These are phyloP conservation scores for Urocynchramus pylzowi DNA, from an alignment of 2,113 vertebrate species.

Conservation along the genomic window DNA sequence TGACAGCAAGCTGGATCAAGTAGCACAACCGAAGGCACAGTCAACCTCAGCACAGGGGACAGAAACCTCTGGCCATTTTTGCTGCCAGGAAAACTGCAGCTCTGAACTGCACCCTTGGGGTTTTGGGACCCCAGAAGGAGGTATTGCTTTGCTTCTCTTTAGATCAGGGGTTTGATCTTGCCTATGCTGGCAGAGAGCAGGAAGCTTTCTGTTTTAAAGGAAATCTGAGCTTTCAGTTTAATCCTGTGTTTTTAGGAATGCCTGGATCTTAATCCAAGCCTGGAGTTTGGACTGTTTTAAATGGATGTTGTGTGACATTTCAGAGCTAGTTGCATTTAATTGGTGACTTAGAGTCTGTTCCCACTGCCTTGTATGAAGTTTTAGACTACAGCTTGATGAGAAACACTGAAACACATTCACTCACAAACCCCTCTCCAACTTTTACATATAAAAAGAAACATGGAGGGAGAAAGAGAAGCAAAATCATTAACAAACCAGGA, in stretches of 20 bases:
- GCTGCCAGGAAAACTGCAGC: neutral
- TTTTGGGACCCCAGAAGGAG: neutral
- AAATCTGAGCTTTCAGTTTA: conserved; percentile 51
- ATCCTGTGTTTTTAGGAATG: conserved; percentile 52
- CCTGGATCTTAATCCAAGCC: conserved; percentile 25
- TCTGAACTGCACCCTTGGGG: neutral
- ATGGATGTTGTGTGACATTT: conserved; percentile 41
- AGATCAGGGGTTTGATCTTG: conserved; percentile 7
- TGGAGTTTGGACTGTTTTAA: conserved; percentile 39
- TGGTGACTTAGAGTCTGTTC: neutral
- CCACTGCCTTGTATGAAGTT: neutral
- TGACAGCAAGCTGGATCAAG: too few species aligned
- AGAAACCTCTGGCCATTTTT: neutral
- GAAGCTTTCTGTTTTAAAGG: conserved; percentile 38
- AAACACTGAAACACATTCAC: neutral
- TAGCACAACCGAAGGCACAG: neutral
- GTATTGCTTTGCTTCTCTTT: neutral
- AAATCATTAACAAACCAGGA: neutral
- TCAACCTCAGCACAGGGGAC: neutral
- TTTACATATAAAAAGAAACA: neutral
- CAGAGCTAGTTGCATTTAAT: conserved; percentile 25
- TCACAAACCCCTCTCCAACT: neutral
- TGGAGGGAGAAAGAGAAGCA: neutral
- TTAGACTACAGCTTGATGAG: conserved; percentile 1
- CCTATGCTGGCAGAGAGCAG: neutral